A percentile compares a stretch with the other conserved stretches of the same genome.
phyloP scores from a whole-genome alignment of 2,888 invertebrate species.

The Ametastegia equiseti region DNA sequence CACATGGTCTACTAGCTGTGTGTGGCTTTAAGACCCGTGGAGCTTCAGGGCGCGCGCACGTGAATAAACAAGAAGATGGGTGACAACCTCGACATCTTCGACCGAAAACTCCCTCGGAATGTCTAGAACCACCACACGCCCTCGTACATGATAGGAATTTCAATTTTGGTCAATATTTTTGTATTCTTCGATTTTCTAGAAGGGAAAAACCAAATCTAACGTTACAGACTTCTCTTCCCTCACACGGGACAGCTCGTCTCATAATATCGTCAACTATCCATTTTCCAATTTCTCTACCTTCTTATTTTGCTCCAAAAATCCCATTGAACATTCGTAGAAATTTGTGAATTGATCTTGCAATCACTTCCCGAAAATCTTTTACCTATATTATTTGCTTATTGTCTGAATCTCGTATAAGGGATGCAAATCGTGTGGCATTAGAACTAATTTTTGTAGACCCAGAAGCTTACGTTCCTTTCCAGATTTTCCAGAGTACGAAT shows the following conservation, averaged over 20 bases:
- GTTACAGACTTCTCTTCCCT: not conserved
- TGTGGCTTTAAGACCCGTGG: constrained; percentile 31
- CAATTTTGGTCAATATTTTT: constrained; percentile 48
- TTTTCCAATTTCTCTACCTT: not conserved
- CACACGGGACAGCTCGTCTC: not conserved
- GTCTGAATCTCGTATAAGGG: not conserved
- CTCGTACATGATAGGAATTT: constrained; percentile 42
- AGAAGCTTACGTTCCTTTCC: too few relatives aligned
- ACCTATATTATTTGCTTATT: constrained; percentile 3
- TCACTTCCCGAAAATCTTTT: not conserved
- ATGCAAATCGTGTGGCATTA: not conserved
- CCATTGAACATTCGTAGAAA: not conserved
- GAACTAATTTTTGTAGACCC: too few relatives aligned
- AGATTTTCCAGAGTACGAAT: too few relatives aligned
- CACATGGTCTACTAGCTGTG: constrained; percentile 21
- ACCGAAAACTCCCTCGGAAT: constrained; percentile 40
- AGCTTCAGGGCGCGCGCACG: constrained; percentile 43
- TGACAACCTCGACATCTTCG: constrained; percentile 44
- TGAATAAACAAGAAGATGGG: constrained; percentile 48
- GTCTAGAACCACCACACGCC: constrained; percentile 39
- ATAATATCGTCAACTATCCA: not conserved
- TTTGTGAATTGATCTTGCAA: not conserved
- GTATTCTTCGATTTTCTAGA: constrained; percentile 27
- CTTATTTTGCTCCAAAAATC: not conserved
- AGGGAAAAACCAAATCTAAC: too few relatives aligned